phyloP scores from a whole-genome alignment of 2,888 invertebrate species.

The Elegia similella region DNA sequence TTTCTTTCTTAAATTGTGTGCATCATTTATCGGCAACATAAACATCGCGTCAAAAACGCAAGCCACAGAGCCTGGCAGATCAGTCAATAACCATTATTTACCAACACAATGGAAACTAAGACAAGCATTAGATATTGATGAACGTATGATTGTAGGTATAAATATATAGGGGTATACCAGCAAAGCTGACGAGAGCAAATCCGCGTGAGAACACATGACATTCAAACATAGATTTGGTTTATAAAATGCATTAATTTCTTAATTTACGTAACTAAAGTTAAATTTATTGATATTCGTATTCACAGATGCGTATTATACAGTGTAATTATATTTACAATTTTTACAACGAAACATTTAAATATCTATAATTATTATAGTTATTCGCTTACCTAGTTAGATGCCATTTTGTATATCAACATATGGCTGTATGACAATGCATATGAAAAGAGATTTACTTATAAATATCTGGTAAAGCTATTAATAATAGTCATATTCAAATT shows the following conservation, averaged over 20 bases:
- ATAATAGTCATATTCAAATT: too few relatives aligned
- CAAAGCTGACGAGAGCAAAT: not conserved
- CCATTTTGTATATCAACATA: slow-evolving; percentile 4
- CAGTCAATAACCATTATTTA: too few relatives aligned
- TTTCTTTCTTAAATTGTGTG: too few relatives aligned
- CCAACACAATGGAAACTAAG: too few relatives aligned
- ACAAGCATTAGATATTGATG: too few relatives aligned
- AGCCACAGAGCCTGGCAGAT: too few relatives aligned
- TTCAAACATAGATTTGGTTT: slow-evolving; percentile 44
- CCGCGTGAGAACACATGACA: not conserved
- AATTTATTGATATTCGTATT: slow-evolving; percentile 46
- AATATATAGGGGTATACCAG: not conserved
- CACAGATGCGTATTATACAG: slow-evolving; percentile 35
- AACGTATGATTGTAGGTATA: not conserved
- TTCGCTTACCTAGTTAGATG: not conserved
- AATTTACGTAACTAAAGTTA: slow-evolving; percentile 31
- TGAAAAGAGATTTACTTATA: not conserved
- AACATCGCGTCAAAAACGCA: too few relatives aligned
- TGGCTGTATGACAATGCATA: not conserved
- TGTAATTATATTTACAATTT: slow-evolving; percentile 23
- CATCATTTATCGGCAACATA: too few relatives aligned
- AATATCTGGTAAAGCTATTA: too few relatives aligned
- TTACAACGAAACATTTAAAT: slow-evolving; percentile 16
- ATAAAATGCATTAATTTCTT: slow-evolving; percentile 49
- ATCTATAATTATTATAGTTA: slow-evolving; percentile 1